Percentiles rank a stretch among this genome's conserved stretches.
phyloP scores from a whole-genome alignment of 1,140 invertebrate species.

The Catajapyx aquilonaris region DNA sequence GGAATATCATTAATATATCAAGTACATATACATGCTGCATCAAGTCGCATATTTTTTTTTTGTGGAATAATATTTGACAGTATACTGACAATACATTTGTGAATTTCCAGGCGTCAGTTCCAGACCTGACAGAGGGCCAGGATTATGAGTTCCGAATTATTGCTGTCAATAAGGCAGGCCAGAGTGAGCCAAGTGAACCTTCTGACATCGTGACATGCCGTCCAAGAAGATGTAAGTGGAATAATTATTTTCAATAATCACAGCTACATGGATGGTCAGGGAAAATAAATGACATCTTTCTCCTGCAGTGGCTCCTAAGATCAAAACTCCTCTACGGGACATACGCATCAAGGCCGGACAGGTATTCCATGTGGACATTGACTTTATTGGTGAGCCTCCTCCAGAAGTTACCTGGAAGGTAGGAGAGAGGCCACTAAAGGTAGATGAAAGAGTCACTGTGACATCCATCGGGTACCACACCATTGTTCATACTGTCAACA shows the following conservation, averaged over 20 bases:
- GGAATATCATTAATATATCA: too few species aligned
- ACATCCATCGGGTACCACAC: constrained; percentile 78
- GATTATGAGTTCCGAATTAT: constrained; percentile 93
- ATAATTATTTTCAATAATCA: too few species aligned
- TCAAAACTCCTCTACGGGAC: constrained; percentile 69
- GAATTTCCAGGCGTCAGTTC: constrained; percentile 40
- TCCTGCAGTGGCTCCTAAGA: constrained; percentile 60
- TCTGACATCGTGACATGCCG: constrained; percentile 73
- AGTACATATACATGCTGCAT: too few species aligned
- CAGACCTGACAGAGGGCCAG: constrained; percentile 75
- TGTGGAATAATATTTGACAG: too few species aligned
- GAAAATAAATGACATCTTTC: constrained; percentile 1
- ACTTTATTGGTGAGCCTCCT: constrained; percentile 75
- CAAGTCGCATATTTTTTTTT: too few species aligned
- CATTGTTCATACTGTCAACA: constrained; percentile 74
- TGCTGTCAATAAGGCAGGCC: constrained; percentile 85
- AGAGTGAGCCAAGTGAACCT: constrained; percentile 83
- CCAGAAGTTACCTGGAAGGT: constrained; percentile 72
- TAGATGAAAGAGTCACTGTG: constrained; percentile 62
- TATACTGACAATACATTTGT: too few species aligned
- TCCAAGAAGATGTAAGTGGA: constrained; percentile 46
- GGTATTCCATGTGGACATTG: constrained; percentile 76
- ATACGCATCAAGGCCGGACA: constrained; percentile 77
- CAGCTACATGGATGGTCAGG: too few species aligned
- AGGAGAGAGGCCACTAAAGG: constrained; percentile 42